A percentile compares a stretch with the other conserved stretches of the same genome.
These are phyloP conservation scores for Hirudinaria manillensis DNA, from an alignment of 2,888 invertebrate genomes.

Conservation along the genomic window DNA sequence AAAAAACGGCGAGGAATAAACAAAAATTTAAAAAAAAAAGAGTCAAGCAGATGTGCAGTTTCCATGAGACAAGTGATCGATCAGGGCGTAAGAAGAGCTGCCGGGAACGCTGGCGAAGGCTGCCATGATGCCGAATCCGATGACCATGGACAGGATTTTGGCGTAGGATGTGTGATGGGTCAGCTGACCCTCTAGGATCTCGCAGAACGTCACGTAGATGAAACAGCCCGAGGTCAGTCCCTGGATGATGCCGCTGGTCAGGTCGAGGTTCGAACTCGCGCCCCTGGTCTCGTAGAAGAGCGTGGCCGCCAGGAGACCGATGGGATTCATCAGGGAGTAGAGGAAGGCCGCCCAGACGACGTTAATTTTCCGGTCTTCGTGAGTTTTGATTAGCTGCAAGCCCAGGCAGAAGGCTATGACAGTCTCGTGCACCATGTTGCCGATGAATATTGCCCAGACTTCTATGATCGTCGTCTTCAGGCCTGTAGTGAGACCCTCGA, in stretches of 20 bases:
- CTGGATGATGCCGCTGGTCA: constrained; percentile 33
- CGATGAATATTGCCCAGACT: constrained; percentile 37
- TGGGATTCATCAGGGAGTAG: constrained; percentile 33
- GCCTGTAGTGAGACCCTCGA: constrained; percentile 37
- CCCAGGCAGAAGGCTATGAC: constrained; percentile 38
- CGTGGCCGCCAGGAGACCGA: constrained; percentile 32
- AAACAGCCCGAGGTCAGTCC: constrained; percentile 32
- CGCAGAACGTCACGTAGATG: constrained; percentile 37
- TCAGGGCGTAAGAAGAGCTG: constrained; percentile 27
- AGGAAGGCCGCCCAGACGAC: constrained; percentile 30
- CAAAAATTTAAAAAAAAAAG: no score
- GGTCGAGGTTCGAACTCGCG: constrained; percentile 24
- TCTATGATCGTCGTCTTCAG: constrained; percentile 33
- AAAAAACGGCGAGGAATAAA: no score
- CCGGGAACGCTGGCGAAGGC: constrained; percentile 32
- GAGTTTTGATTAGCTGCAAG: constrained; percentile 34
- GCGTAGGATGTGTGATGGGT: constrained; percentile 34
- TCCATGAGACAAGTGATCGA: not conserved
- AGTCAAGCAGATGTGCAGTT: not conserved
- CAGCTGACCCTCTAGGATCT: constrained; percentile 34
- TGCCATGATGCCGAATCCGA: constrained; percentile 35
- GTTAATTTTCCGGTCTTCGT: constrained; percentile 18
- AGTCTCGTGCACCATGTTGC: constrained; percentile 37
- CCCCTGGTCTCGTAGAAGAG: constrained; percentile 29
- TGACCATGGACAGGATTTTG: constrained; percentile 35